phyloP scores from a whole-genome alignment of 2,113 vertebrate species.

The Dipodomys spectabilis region DNA sequence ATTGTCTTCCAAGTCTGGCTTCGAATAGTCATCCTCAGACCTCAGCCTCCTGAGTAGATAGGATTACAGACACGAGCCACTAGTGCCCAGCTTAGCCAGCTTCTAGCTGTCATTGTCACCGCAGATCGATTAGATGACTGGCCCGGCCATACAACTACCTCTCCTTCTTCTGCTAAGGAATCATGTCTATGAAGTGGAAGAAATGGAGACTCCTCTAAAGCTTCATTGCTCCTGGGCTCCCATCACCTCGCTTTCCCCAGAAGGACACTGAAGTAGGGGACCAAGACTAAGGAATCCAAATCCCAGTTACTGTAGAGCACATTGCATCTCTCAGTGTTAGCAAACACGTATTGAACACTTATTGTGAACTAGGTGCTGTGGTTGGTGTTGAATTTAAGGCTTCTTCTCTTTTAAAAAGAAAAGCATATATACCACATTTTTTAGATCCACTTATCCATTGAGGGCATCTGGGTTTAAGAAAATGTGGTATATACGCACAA shows the following conservation, averaged over 20 bases:
- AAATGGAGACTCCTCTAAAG: background rate
- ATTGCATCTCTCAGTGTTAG: background rate
- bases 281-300: background rate
- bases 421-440: background rate
- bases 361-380: background rate
- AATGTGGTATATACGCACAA: too few species aligned
- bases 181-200: background rate
- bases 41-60: too few species aligned
- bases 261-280: background rate
- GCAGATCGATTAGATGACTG: background rate
- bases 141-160: background rate
- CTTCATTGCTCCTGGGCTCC: fast-evolving
- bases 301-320: background rate
- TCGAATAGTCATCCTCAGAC: too few species aligned
- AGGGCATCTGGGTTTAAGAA: too few species aligned
- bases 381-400: background rate
- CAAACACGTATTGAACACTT: background rate
- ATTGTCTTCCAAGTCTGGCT: too few species aligned
- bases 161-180: background rate
- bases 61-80: too few species aligned
- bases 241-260: background rate
- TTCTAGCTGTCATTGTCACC: background rate
- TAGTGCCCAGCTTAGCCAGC: too few species aligned
- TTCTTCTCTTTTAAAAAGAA: background rate
- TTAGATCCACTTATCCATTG: too few species aligned